Base-by-base conservation (phyloP, 2,888 invertebrate species). In the Dione vanillae region DNA sequence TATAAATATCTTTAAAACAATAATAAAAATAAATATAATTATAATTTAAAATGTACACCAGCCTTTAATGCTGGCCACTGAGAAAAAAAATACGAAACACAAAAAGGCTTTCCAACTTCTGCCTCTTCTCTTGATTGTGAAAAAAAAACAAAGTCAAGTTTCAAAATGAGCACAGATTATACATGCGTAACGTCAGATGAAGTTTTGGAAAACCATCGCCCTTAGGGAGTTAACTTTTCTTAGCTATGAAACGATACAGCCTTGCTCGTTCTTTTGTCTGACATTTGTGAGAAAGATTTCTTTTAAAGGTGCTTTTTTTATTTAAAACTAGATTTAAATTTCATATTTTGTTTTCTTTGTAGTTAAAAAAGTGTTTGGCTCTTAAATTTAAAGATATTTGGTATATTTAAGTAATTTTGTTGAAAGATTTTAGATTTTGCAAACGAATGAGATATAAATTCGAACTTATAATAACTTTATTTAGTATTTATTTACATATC, bases 181-280 rank as follows among this genome's bases (percentile, higher is more conserved):
- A 84, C 85, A 85, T 85, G 84, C 86, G 83, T 84, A 80, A 79
- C 82, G 79, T 79, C 81, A 79, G 82, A 77, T 79, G 77, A 75
- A 76, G 74, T 75, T 77, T 73, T 67, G 72, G 71, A 73, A 70
- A 73, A 69, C 37, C 72, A 49, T 64, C 20, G 65, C 43, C 67
- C 67, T 67, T 64, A 41, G 43, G 56, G 67, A 66, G 68, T 66
- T 64, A 64, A 67, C 54, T 66, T 68, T 52, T 52, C 52, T 51
- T 52, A 37, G 35, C 64, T 64, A 49, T 2, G 16, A 35, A 35
- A 16, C 12, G 41, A 40, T 52, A 65, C 65, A 7, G 65, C 27
- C 19, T 7, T 37, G 35, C 27, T 37, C 16, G 14, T 5, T 10
- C 9, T 59, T 56, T 52, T 52, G 27, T 35, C 9, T 52, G 52